These are phyloP conservation scores for Lineus longissimus DNA, from an alignment of 1,140 invertebrate genomes.

Conservation along the genomic window DNA sequence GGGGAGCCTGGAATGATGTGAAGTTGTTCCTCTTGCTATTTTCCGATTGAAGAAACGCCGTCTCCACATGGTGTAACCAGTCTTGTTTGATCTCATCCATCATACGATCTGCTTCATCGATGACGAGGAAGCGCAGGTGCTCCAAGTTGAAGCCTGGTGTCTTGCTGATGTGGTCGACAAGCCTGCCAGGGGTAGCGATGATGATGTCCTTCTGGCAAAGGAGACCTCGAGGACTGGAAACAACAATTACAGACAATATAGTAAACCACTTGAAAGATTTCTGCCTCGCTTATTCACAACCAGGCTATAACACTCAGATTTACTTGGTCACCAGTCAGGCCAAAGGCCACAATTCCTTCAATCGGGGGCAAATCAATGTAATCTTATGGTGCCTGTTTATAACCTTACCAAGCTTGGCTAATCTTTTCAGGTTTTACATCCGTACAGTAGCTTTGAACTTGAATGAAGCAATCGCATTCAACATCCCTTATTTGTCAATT, in stretches of 20 bases:
- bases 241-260: background rate
- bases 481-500: too few relatives aligned
- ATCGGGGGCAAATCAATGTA: too few relatives aligned
- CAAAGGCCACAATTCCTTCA: too few relatives aligned
- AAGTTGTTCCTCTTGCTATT: too few relatives aligned
- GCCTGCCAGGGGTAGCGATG: conserved; percentile 85
- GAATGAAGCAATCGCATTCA: too few relatives aligned
- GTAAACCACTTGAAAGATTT: background rate
- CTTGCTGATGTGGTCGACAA: conserved; percentile 86
- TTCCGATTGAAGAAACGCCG: conserved; percentile 24
- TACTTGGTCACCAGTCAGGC: too few relatives aligned
- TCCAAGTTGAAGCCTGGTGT: conserved; percentile 82
- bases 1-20: conserved; percentile 18
- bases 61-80: conserved; percentile 64
- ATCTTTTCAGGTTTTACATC: too few relatives aligned
- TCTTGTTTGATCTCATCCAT: conserved; percentile 86
- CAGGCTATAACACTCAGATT: background rate
- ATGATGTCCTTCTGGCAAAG: conserved; percentile 72
- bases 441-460: too few relatives aligned
- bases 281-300: background rate
- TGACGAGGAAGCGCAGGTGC: conserved; percentile 77
- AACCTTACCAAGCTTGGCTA: too few relatives aligned
- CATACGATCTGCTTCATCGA: conserved; percentile 94
- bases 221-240: conserved; percentile 29
- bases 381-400: too few relatives aligned